These are phyloP conservation scores for Drosophila antonietae DNA, from an alignment of 2,888 invertebrate species.

Conservation along the genomic window DNA sequence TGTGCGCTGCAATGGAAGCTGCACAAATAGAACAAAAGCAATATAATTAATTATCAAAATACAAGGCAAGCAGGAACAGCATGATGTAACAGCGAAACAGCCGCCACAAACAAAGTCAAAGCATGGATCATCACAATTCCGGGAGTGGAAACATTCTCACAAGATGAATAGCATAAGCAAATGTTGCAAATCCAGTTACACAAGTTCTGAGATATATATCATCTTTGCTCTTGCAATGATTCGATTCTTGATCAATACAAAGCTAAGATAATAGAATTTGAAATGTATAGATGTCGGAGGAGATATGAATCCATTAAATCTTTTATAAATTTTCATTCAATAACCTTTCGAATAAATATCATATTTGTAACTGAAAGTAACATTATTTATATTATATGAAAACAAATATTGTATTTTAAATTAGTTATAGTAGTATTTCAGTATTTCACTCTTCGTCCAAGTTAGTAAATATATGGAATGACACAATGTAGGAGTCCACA, in stretches of 20 bases:
- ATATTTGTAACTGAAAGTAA: no score
- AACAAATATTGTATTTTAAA: no score
- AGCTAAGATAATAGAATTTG: neutral
- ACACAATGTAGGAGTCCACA: neutral
- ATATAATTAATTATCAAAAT: constrained; percentile 76
- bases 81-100: constrained; percentile 42
- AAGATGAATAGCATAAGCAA: constrained; percentile 11
- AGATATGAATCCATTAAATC: neutral
- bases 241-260: neutral
- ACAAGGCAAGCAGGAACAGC: constrained; percentile 71
- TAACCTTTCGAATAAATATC: no score
- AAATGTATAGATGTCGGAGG: neutral
- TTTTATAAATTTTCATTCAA: no score
- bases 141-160: constrained; percentile 42
- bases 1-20: constrained; percentile 44
- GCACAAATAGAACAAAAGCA: constrained; percentile 69
- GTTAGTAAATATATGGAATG: no score
- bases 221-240: neutral
- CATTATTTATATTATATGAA: no score
- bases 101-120: constrained; percentile 18
- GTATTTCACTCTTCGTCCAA: no score
- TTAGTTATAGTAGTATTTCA: no score
- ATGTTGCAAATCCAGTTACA: constrained; percentile 1
- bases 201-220: neutral
- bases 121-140: constrained; percentile 31